phyloP scores from a whole-genome alignment of 2,113 vertebrate species.

The Peucedramus taeniatus region DNA sequence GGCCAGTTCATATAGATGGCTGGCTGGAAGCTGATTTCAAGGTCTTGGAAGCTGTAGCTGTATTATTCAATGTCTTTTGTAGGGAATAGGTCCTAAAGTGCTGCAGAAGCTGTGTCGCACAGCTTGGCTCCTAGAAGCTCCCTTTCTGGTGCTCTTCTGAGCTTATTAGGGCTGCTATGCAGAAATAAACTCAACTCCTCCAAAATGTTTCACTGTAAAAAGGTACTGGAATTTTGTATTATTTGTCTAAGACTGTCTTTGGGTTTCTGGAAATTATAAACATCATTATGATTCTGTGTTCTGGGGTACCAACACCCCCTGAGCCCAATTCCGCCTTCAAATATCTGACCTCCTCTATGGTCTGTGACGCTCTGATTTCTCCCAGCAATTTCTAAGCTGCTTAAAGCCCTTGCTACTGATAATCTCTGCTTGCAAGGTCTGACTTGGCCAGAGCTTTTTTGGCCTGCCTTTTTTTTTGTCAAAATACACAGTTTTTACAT shows the following conservation, averaged over 20 bases:
- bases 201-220: background rate
- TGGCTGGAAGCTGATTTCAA: background rate
- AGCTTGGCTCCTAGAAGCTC: background rate
- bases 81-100: background rate
- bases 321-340: background rate
- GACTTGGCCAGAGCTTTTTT: background rate
- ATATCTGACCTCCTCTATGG: background rate
- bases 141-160: background rate
- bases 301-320: background rate
- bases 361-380: background rate
- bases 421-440: background rate
- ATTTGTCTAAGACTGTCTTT: background rate
- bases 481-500: background rate
- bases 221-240: background rate
- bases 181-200: background rate
- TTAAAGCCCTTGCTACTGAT: background rate
- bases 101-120: background rate
- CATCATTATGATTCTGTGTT: background rate
- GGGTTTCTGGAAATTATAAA: background rate
- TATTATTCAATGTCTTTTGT: background rate
- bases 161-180: background rate
- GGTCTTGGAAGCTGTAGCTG: background rate
- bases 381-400: background rate
- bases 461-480: background rate
- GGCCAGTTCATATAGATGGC: background rate